Base-by-base conservation (phyloP, 2,888 invertebrate species). In the Xiphydria camelus region DNA sequence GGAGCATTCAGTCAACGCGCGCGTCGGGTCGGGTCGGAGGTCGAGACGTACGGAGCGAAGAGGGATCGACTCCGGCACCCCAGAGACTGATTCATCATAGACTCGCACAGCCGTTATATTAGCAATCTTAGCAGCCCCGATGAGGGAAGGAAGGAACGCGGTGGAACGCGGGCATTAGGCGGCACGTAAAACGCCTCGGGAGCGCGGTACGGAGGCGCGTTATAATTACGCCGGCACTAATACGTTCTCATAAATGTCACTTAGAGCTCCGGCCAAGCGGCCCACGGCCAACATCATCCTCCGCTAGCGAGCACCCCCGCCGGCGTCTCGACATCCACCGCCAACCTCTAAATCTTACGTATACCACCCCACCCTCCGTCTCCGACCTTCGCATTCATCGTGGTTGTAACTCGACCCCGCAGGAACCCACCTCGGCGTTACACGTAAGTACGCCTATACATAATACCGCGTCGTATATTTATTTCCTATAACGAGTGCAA, bases 221-320 rank as follows among this genome's bases (percentile, higher is more conserved):
- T 52, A 55, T 59, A 64, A 61, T 63, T 61, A 55, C 57, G 50
- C 45, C 44, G 52, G 38, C 47, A 41, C 54, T 50, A 56, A 64
- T 61, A 61, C 53, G 55, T 62, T 59, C 59, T 59, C 57, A 61
- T 62, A 57, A 59, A 54, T 41, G 56, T 57, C 57, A 57, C 54
- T 64, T 61, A 59, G 51, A 49, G 46, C 43, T 47, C 25, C 40
- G 38, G 22, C 26, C 31, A 20, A 40, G 26, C 31, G 48, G 34
- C 41, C 29, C 45, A 33, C 38, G 42, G 44, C 32, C 41, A 33
- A 35, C 47, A 45, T 41, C 50, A 49, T 47, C 45, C 35, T 34
- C 44, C 42, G 47, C 37, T 33, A 34, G 26, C n/a, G 6, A 4
- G 4, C 26, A 10, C 26, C 4, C 26, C 26, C 5, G 14, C 26